phyloP scores from a whole-genome alignment of 2,113 vertebrate species.

The Nibea coibor region DNA sequence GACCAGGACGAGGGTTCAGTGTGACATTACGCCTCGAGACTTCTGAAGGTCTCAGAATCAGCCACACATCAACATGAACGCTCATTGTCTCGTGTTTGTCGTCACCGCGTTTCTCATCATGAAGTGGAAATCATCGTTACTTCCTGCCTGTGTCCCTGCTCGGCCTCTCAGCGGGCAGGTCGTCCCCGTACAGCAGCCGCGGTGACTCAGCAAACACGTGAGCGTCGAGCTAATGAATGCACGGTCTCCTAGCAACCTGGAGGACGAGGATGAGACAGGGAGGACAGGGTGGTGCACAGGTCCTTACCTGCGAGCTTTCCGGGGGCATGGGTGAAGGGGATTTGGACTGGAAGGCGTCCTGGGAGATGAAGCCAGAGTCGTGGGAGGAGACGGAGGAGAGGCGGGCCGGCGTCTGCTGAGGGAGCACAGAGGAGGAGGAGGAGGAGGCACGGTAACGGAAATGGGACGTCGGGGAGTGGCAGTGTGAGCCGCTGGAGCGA shows the following conservation, averaged over 20 bases:
- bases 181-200: too few relatives aligned
- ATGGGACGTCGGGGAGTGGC: conserved; percentile 94
- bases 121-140: too few relatives aligned
- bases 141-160: too few relatives aligned
- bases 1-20: too few relatives aligned
- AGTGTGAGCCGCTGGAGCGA: conserved; percentile 93
- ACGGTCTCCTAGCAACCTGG: neutral
- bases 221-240: neutral
- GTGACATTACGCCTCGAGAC: too few relatives aligned
- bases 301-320: conserved; percentile 86
- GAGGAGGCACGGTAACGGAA: conserved; percentile 93
- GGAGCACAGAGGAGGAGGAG: conserved; percentile 91
- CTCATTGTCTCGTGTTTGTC: too few relatives aligned
- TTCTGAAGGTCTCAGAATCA: too few relatives aligned
- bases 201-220: conserved; percentile 12
- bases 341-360: conserved; percentile 97
- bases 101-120: too few relatives aligned
- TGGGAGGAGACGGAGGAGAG: conserved; percentile 96
- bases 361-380: conserved; percentile 97
- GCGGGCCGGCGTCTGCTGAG: conserved; percentile 92
- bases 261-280: neutral
- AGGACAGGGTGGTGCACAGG: neutral
- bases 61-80: too few relatives aligned
- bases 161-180: too few relatives aligned
- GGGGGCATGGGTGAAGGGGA: conserved; percentile 95